Percentiles rank a stretch among this genome's conserved stretches.
Conservation (phyloP, 2,113 vertebrate species). For the Oostethus manadensis region DNA sequence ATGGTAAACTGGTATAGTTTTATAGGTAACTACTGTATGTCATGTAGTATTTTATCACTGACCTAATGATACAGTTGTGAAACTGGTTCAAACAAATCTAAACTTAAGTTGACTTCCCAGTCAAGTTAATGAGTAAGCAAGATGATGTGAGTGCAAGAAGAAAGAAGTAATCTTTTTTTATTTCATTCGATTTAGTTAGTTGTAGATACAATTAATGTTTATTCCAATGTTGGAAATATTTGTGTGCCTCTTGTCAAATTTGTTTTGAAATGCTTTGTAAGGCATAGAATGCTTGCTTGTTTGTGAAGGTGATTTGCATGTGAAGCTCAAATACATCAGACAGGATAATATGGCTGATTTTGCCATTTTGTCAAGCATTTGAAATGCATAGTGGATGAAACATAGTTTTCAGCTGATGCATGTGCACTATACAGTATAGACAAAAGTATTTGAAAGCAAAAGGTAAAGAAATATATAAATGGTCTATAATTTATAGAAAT, state of each 20-base stretch:
- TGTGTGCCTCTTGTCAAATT: constrained; percentile 25
- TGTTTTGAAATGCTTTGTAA: constrained; percentile 13
- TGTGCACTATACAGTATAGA: too few relatives aligned
- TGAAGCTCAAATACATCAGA: constrained; percentile 18
- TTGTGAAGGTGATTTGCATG: constrained; percentile 31
- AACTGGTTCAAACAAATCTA: not conserved
- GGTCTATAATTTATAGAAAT: too few relatives aligned
- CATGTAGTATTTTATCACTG: too few relatives aligned
- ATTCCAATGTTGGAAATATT: too few relatives aligned
- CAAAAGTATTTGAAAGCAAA: too few relatives aligned
- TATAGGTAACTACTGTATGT: too few relatives aligned
- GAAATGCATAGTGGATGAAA: too few relatives aligned
- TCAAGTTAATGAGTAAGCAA: not conserved
- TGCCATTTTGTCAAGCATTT: constrained; percentile 12
- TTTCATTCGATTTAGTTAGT: constrained; percentile 8
- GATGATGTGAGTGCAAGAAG: not conserved
- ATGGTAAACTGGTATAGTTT: too few relatives aligned
- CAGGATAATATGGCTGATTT: constrained; percentile 6
- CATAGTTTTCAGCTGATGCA: too few relatives aligned
- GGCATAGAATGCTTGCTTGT: constrained; percentile 11
- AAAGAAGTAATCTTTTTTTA: not conserved
- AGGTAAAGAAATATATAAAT: constrained; percentile 15
- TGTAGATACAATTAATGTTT: too few relatives aligned
- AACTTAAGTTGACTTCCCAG: not conserved
- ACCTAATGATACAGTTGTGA: not conserved